Evolutionary conservation across 1,140 invertebrate species (phyloP).

Genomic region (Dendrolimus kikuchii): DNA sequence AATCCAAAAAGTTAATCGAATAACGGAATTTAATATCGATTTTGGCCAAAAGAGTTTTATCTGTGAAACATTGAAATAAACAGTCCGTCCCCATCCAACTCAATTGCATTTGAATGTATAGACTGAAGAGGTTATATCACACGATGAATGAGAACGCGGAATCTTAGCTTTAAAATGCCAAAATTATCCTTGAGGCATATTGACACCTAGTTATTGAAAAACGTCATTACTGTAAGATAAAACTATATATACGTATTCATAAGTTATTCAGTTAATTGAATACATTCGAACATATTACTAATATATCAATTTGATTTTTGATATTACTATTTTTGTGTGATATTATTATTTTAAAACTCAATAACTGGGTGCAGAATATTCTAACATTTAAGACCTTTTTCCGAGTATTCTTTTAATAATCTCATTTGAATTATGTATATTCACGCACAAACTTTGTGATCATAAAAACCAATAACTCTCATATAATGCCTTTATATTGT

Average conservation of each 20-base stretch:
- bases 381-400: too few species aligned
- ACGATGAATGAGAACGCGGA: neutral
- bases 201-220: neutral
- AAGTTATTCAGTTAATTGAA: too few species aligned
- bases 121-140: slow-evolving; percentile 16
- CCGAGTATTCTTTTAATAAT: slow-evolving; percentile 1
- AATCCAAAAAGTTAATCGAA: slow-evolving; percentile 6
- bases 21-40: slow-evolving; percentile 4
- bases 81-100: slow-evolving; percentile 39
- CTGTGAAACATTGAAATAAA: slow-evolving; percentile 8
- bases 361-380: too few species aligned
- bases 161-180: slow-evolving; percentile 7
- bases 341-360: too few species aligned
- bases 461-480: slow-evolving; percentile 20
- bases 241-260: too few species aligned
- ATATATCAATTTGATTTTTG: too few species aligned
- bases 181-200: neutral
- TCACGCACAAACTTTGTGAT: slow-evolving; percentile 62
- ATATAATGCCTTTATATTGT: slow-evolving; percentile 42
- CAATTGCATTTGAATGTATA: slow-evolving; percentile 32
- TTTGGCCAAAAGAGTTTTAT: neutral
- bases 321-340: too few species aligned
- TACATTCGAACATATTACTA: too few species aligned
- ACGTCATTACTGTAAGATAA: too few species aligned
- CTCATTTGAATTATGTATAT: slow-evolving; percentile 21